Evolutionary conservation across 2,888 invertebrate genomes (phyloP).

Genomic region (Automeris io): DNA sequence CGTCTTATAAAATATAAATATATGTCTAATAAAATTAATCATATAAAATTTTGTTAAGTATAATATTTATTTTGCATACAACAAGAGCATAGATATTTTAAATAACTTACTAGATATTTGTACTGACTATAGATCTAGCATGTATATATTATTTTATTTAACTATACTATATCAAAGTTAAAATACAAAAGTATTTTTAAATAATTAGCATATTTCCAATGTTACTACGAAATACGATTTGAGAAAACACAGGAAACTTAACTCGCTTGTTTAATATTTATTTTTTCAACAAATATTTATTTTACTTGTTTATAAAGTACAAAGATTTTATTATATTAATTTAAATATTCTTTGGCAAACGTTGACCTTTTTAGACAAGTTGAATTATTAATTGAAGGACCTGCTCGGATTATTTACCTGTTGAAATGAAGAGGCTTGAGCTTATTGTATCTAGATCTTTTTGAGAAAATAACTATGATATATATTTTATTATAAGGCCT

Average conservation of each 20-base stretch:
- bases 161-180: background rate
- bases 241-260: background rate
- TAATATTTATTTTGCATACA: too few species aligned
- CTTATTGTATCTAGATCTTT: too few species aligned
- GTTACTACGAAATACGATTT: background rate
- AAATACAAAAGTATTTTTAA: background rate
- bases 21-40: too few species aligned
- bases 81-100: too few species aligned
- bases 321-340: background rate
- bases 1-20: too few species aligned
- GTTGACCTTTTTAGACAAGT: background rate
- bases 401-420: too few species aligned
- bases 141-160: background rate
- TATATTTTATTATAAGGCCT: too few species aligned
- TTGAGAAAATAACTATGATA: too few species aligned
- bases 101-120: too few species aligned
- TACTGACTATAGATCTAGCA: background rate
- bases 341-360: background rate
- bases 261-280: conserved; percentile 2
- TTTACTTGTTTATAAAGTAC: background rate
- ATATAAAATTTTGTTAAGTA: too few species aligned
- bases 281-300: background rate
- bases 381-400: too few species aligned
- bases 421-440: too few species aligned
- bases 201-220: background rate